Base-by-base conservation (phyloP, 2,888 invertebrate species). In the Calameuta filiformis region DNA sequence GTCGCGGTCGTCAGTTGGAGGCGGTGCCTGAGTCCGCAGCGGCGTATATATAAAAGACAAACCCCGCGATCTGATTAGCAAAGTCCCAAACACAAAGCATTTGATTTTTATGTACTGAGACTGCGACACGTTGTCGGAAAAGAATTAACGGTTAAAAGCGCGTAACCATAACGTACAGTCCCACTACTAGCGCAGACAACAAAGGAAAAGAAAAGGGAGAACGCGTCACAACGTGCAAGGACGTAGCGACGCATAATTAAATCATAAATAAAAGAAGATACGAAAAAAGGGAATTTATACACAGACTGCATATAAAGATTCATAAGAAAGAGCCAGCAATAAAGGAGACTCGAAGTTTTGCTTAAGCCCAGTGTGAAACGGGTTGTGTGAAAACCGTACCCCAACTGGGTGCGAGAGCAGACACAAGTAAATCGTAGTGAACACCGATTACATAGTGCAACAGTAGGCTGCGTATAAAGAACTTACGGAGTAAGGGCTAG, bases 51-150 rank as follows among this genome's bases (percentile, higher is more conserved):
- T 90, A 91, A 90, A 89, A 89, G 89, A 87, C 88, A 89, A 89
- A 89, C 86, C 87, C 87, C 88, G 88, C 88, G 85, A 89, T 88
- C 88, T 89, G 90, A 91, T 90, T 89, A 90, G 85, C 88, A 82
- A 84, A 86, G 81, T 85, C 81, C 82, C 82, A 85, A 87, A 79
- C 76, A 76, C 79, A 76, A 79, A 77, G 76, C 76, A 73, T 76
- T 35, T 35, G 31, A 78, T 76, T 78, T 78, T 78, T 78, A 34
- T 76, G 78, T 76, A 68, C 35, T 11, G 68, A 37, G 71, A 71
- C 56, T 23, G 71, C 71, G 34, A 71, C 71, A 23, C 71, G 34
- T 31, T 33, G 71, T 23, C 56, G 56, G 56, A 9, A 56, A 56
- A 56, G 56, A 56, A 56, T 56, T 15, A 23, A 56, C 56, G 56